Percentiles rank a stretch among this genome's conserved stretches.
phyloP scores from a whole-genome alignment of 2,888 invertebrate genomes.

The Boloria euphrosyne region DNA sequence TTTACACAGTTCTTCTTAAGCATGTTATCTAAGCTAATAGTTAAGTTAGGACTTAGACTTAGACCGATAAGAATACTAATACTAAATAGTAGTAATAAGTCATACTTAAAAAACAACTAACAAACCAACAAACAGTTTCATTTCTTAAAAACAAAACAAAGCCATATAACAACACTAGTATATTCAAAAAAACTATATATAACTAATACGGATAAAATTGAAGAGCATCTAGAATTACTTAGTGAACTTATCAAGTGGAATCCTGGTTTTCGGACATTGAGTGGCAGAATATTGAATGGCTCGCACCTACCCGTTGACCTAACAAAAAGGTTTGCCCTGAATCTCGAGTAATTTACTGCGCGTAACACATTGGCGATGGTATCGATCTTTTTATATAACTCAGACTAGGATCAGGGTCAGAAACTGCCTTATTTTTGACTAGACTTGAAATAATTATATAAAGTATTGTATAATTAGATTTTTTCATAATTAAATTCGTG shows the following conservation, averaged over 20 bases:
- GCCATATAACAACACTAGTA: neutral
- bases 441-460: neutral
- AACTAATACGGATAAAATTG: conserved; percentile 1
- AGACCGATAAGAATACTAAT: too few relatives aligned
- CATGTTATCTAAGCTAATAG: too few relatives aligned
- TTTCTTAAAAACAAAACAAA: neutral
- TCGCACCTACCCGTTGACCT: conserved; percentile 63
- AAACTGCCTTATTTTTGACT: conserved; percentile 5
- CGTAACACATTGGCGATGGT: conserved; percentile 37
- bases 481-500: too few relatives aligned
- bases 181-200: neutral
- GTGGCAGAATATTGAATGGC: conserved; percentile 54
- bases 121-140: neutral
- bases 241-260: conserved; percentile 23
- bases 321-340: conserved; percentile 57
- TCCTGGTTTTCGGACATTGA: conserved; percentile 19
- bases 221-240: conserved; percentile 20
- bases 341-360: conserved; percentile 42
- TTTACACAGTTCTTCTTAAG: too few relatives aligned
- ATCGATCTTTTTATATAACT: conserved; percentile 36
- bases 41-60: too few relatives aligned
- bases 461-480: neutral
- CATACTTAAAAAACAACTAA: too few relatives aligned
- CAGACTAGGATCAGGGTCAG: conserved; percentile 3
- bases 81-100: too few relatives aligned